Evolutionary conservation across 2,113 vertebrate genomes (phyloP), one percentile per base, ranked within the genome.

Genomic region (Gymnarchus niloticus): DNA sequence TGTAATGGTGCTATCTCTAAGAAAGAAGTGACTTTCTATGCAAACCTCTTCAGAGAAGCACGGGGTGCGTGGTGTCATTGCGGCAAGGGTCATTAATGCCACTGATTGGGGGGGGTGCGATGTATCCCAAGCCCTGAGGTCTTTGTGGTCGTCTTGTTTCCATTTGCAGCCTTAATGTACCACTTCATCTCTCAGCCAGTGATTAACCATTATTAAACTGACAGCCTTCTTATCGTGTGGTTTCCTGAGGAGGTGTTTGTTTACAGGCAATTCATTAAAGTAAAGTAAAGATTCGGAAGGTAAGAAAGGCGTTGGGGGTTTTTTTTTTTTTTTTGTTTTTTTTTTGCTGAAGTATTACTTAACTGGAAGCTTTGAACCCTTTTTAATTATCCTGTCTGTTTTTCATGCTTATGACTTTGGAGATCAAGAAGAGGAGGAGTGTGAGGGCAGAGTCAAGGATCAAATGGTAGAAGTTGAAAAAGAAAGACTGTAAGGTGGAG

Each of bases 111-210:
- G 56, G 23, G 61, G 46, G 37, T 14, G 44, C 48, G 1, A 1
- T 54, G 48, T 76, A 3, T n/a, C 14, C 41, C 9, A 41, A 57
- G 37, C 48, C 59, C n/a, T 73, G 33, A 9, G 49, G 49, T 76
- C 17, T 82, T 76, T 54, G 28, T 85, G 49, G 76, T 84, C 65
- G 57, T 73, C 48, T 84, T 61, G 23, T 52, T 14, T 19, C 33
- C 65, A 21, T 51, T 41, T 73, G 61, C 83, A 83, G 84, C 83
- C 57, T 87, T 85, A 76, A 83, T 83, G 80, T 44, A 44, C 12
- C 52, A 51, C 78, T 52, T 51, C 14, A 46, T 78, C 84, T 65
- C 46, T 48, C 57, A 84, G 49, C 8, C 84, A 76, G 28, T 65
- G 44, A 21, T 77, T 77, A 49, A 73, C 44, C n/a, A n/a, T 73